phyloP scores from a whole-genome alignment of 2,797 vertebrate genomes.

The Rhadinocentrus ornatus region DNA sequence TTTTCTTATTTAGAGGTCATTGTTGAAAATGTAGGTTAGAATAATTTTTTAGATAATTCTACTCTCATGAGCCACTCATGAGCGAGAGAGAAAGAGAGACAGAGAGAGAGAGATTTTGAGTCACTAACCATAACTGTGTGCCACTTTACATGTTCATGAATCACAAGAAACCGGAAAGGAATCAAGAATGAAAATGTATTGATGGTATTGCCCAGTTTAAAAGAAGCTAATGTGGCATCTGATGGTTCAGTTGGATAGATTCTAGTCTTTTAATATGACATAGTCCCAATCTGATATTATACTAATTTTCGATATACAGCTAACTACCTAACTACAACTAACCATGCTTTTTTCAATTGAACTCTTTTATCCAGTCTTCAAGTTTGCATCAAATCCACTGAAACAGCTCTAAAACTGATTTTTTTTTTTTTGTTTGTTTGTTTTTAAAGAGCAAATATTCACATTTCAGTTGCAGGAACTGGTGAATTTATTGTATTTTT shows the following conservation, averaged over 20 bases:
- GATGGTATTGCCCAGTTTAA: constrained; percentile 37
- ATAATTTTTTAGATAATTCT: constrained; percentile 2
- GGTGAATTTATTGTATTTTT: neutral
- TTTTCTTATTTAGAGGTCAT: neutral
- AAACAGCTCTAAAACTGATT: neutral
- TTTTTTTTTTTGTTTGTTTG: too few species aligned
- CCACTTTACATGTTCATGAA: constrained; percentile 19
- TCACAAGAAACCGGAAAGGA: constrained; percentile 12
- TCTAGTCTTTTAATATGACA: constrained; percentile 23
- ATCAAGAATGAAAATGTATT: constrained; percentile 7
- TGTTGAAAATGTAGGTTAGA: constrained; percentile 18
- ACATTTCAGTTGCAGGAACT: neutral
- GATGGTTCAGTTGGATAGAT: constrained; percentile 10
- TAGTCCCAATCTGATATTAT: constrained; percentile 4
- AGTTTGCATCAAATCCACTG: neutral
- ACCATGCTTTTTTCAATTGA: neutral
- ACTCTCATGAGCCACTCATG: too few species aligned
- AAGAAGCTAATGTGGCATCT: constrained; percentile 18
- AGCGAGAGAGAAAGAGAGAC: neutral
- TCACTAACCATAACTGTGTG: constrained; percentile 1
- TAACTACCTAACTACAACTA: constrained; percentile 1
- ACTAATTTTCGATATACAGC: neutral
- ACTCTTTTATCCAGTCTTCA: neutral
- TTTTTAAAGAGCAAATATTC: neutral
- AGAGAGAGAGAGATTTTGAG: neutral